These are phyloP conservation scores for Nilaparvata lugens DNA, from an alignment of 1,140 invertebrate genomes.

Conservation along the genomic window DNA sequence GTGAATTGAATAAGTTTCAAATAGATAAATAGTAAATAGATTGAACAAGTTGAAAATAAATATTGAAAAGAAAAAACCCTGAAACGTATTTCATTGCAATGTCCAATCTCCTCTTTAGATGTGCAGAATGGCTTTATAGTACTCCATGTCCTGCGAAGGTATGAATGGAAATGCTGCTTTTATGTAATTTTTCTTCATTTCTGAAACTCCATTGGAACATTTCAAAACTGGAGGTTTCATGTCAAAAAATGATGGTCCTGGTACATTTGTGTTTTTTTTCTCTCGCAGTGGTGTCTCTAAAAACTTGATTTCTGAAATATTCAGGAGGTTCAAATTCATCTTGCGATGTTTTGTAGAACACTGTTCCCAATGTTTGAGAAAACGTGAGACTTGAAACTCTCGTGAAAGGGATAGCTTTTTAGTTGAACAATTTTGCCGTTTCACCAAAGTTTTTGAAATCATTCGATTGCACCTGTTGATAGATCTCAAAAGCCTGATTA, in stretches of 20 bases:
- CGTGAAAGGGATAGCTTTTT: not conserved
- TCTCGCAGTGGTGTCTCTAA: not conserved
- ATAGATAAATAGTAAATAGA: no score
- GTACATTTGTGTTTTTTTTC: not conserved
- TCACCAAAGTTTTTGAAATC: constrained; percentile 18
- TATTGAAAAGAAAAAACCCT: no score
- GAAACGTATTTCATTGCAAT: no score
- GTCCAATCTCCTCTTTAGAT: not conserved
- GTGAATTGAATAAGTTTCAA: no score
- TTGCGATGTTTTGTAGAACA: constrained; percentile 1
- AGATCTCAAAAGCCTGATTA: constrained; percentile 19
- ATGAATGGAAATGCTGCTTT: constrained; percentile 8
- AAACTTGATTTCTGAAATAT: constrained; percentile 7
- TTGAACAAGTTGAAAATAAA: no score
- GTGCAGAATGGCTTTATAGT: constrained; percentile 5
- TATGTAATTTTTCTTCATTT: not conserved
- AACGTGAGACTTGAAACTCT: not conserved
- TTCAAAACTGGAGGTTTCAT: not conserved
- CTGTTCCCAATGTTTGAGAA: not conserved
- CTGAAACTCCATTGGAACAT: not conserved
- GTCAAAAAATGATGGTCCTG: not conserved
- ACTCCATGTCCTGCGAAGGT: constrained; percentile 5
- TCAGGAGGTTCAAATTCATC: not conserved
- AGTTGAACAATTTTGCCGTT: not conserved
- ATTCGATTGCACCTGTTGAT: constrained; percentile 10